Base-by-base conservation (phyloP, 2,888 invertebrate species). In the Drosophila recens region DNA sequence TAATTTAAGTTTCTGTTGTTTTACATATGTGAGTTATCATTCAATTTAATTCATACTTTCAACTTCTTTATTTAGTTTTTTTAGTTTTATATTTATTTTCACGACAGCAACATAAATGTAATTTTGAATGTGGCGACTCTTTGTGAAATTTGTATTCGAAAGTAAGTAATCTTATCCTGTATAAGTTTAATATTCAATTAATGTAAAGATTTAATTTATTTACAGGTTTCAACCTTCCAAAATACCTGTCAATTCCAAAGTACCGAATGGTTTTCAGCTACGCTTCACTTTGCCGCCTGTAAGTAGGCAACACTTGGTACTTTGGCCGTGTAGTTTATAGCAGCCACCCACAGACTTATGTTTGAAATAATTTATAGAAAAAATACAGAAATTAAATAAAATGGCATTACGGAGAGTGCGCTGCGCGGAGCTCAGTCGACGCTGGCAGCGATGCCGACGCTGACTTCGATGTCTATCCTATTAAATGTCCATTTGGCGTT, bases 361-460 rank as follows among this genome's bases (percentile, higher is more conserved):
- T 84, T 84, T 80, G 68, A 87, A 87, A 82, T 84, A 84, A 84
- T 84, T 82, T 84, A 84, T 84, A 84, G 82, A 86, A 84, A 84
- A 87, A 84, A 84, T 78, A 71, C 75, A 42, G 61, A 78, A 78
- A 87, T 83, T 87, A 84, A 84, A 87, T 87, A 82, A 87, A 87
- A 82, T 75, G 67, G 82, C 54, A 80, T 87, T 87, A 87, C 78
- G 75, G 54, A 63, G 36, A 73, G 65, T 62, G 72, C 63, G 45
- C 40, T 42, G 52, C 30, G 15, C 30, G 17, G 17, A 3, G 11
- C 15, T 53, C 15, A 10, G 38, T 48, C 36, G 52, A 27, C 56
- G 42, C 61, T 49, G 30, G 45, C 58, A 20, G 38, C 42, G 52
- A 9, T 17, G 66, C 11, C 34, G 65, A 46, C 49, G 36, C 10